Evolutionary conservation across 2,888 invertebrate genomes (phyloP).

Genomic region (Parthenolecanium corni): DNA sequence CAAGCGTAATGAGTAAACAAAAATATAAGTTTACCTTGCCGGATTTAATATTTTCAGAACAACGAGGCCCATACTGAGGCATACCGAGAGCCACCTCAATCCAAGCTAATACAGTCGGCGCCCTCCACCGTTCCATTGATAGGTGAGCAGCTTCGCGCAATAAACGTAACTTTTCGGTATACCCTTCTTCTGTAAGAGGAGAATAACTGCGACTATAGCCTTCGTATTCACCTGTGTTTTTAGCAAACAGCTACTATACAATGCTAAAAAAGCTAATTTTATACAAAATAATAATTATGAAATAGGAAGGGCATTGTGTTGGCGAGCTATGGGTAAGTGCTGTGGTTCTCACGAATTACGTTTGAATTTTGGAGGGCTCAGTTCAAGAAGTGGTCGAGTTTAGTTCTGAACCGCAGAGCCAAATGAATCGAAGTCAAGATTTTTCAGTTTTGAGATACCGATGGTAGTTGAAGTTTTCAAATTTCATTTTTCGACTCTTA

Average conservation of each 20-base stretch:
- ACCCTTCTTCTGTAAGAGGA: constrained; percentile 57
- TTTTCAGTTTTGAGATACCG: too few species aligned
- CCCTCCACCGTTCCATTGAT: constrained; percentile 82
- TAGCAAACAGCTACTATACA: constrained; percentile 16
- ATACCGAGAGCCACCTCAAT: constrained; percentile 85
- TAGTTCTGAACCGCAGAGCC: too few species aligned
- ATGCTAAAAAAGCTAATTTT: constrained; percentile 6
- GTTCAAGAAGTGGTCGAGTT: neutral
- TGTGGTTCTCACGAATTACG: too few species aligned
- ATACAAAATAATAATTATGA: too few species aligned
- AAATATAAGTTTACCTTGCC: constrained; percentile 82
- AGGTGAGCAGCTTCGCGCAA: constrained; percentile 71
- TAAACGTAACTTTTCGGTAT: constrained; percentile 61
- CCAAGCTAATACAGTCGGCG: constrained; percentile 88
- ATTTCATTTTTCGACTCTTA: too few species aligned
- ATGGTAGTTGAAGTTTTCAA: too few species aligned
- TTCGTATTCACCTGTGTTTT: constrained; percentile 23
- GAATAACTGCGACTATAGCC: constrained; percentile 45
- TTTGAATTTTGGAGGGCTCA: neutral
- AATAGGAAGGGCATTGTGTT: too few species aligned
- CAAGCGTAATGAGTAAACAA: too few species aligned
- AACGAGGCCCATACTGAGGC: constrained; percentile 82
- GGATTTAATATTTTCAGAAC: constrained; percentile 88
- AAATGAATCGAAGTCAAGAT: too few species aligned
- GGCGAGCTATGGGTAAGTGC: too few species aligned